These are phyloP conservation scores for Ormyrus nitidulus DNA, from an alignment of 2,888 invertebrate species.

Conservation along the genomic window DNA sequence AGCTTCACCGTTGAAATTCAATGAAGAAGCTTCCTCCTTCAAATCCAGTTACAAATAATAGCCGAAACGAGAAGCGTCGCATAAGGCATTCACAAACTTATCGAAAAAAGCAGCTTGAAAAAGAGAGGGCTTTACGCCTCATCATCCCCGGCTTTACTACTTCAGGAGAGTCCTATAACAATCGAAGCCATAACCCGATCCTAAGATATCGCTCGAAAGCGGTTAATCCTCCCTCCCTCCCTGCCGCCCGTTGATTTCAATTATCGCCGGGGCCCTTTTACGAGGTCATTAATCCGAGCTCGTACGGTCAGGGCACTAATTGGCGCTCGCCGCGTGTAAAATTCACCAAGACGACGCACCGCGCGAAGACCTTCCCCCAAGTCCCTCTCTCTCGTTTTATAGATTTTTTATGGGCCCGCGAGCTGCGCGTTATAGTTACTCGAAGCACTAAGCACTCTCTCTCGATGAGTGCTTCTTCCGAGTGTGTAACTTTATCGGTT, in stretches of 20 bases:
- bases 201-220: conserved; percentile 14
- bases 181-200: conserved; percentile 38
- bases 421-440: conserved; percentile 17
- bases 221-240: conserved; percentile 49
- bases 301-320: conserved; percentile 39
- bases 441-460: not conserved
- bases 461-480: conserved; percentile 20
- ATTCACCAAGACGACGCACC: conserved; percentile 24
- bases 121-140: conserved; percentile 13
- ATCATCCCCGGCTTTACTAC: conserved; percentile 26
- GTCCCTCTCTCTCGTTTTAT: conserved; percentile 52
- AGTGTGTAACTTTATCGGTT: conserved; percentile 2
- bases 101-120: not conserved
- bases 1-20: too few species aligned
- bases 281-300: conserved; percentile 52
- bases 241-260: conserved; percentile 50
- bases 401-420: conserved; percentile 59
- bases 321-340: conserved; percentile 37
- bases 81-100: too few species aligned
- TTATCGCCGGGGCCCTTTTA: conserved; percentile 51
- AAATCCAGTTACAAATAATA: too few species aligned
- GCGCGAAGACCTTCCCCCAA: too few species aligned
- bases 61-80: too few species aligned
- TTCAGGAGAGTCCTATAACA: conserved; percentile 18
- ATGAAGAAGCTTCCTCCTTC: too few species aligned